Percentiles rank a stretch among this genome's conserved stretches.
Evolutionary conservation across 2,113 vertebrate genomes (phyloP).

Genomic region (Ceratotherium simum): DNA sequence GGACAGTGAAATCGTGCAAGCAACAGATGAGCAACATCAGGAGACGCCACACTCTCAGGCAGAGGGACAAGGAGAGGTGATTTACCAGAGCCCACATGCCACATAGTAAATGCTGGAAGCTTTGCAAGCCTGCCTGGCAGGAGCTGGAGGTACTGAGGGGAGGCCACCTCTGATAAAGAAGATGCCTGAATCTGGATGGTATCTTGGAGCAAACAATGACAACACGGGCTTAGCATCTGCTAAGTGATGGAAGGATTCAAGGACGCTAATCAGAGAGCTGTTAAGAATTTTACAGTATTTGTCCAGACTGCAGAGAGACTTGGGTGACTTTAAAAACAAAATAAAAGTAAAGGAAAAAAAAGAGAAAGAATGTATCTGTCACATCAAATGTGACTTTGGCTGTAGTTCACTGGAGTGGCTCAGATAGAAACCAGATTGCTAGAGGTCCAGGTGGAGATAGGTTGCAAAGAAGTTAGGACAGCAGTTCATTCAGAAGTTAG

Average conservation of each 20-base stretch:
- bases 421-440: background rate
- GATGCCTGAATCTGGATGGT: background rate
- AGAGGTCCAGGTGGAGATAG: background rate
- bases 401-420: background rate
- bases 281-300: background rate
- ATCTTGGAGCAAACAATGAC: background rate
- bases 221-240: background rate
- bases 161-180: background rate
- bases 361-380: background rate
- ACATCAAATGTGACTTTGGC: background rate
- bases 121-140: background rate
- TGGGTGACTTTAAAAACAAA: background rate
- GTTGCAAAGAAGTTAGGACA: background rate
- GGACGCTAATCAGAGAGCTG: background rate
- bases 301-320: background rate
- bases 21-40: background rate
- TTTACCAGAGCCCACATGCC: background rate
- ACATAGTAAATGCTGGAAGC: background rate
- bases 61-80: background rate
- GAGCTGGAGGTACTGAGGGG: background rate
- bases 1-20: background rate
- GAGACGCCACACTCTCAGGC: background rate
- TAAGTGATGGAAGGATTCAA: background rate
- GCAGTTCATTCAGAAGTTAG: background rate
- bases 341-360: background rate